Percentiles rank a stretch among this genome's conserved stretches.
Evolutionary conservation across 2,113 vertebrate genomes (phyloP).

Genomic region (Etia nguti): DNA sequence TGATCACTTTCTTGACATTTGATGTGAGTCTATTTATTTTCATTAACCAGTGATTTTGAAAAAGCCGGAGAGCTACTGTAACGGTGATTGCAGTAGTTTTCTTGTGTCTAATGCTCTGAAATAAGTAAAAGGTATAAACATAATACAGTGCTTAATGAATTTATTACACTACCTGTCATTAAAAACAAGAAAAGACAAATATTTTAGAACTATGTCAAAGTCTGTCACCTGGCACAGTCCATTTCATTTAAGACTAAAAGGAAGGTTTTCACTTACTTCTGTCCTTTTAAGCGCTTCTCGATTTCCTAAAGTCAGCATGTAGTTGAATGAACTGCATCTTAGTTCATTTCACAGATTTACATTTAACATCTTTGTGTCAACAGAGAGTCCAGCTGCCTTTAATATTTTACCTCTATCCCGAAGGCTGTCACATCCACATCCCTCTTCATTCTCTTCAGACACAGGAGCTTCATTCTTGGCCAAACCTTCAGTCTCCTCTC

Average conservation of each 20-base stretch:
- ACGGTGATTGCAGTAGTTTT: neutral
- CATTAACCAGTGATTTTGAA: neutral
- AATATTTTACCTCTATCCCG: neutral
- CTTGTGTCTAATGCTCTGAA: neutral
- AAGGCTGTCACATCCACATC: neutral
- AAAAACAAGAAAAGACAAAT: neutral
- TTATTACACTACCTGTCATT: neutral
- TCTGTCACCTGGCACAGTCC: neutral
- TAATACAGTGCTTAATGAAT: neutral
- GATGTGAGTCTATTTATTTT: neutral
- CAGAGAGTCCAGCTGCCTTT: neutral
- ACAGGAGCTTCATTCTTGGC: neutral
- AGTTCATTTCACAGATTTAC: neutral
- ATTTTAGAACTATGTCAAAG: neutral
- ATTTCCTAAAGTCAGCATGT: neutral
- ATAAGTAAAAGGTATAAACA: neutral
- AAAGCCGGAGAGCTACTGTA: neutral
- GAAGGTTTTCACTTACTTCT: neutral
- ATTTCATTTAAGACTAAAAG: neutral
- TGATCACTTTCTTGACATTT: neutral
- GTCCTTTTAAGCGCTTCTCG: neutral
- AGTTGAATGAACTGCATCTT: neutral
- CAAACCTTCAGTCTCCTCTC: neutral
- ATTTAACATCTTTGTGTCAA: neutral
- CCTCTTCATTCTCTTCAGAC: neutral